Evolutionary conservation across 2,888 invertebrate species (phyloP).

Genomic region (Clivina fossor): DNA sequence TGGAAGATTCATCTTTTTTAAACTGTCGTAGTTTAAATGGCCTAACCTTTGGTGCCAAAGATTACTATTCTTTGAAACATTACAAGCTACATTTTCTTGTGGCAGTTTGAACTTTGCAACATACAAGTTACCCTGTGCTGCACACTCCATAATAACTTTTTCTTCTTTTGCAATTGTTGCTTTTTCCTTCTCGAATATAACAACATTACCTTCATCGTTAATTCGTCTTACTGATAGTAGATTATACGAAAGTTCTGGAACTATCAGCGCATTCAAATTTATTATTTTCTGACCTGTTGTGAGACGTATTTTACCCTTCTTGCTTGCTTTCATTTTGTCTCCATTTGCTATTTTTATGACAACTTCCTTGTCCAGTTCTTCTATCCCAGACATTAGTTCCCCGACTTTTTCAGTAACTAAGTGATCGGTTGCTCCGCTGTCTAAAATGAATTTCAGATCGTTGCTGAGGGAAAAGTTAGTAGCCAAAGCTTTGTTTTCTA

Average conservation of each 20-base stretch:
- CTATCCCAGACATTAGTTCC: background rate
- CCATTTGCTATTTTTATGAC: constrained; percentile 3
- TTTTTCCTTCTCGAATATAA: background rate
- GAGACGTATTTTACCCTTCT: too few species aligned
- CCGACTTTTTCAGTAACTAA: background rate
- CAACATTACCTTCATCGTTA: background rate
- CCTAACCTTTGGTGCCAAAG: constrained; percentile 34
- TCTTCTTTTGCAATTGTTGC: constrained; percentile 1
- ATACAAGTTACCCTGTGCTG: background rate
- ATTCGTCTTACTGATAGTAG: background rate
- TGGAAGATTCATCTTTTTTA: constrained; percentile 10
- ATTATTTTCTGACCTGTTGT: too few species aligned
- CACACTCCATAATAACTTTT: background rate
- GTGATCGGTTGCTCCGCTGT: background rate
- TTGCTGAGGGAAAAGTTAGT: background rate
- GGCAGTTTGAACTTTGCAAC: background rate
- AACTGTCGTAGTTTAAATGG: constrained; percentile 25
- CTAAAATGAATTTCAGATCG: background rate
- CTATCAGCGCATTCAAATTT: too few species aligned
- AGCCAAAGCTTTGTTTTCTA: background rate
- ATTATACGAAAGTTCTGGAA: background rate
- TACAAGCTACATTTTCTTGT: background rate
- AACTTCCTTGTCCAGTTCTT: background rate
- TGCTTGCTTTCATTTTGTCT: too few species aligned
- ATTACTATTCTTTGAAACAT: constrained; percentile 18